Evolutionary conservation across 2,797 vertebrate species (phyloP), one percentile per base, ranked within the genome.

Genomic region (Staurois parvus): DNA sequence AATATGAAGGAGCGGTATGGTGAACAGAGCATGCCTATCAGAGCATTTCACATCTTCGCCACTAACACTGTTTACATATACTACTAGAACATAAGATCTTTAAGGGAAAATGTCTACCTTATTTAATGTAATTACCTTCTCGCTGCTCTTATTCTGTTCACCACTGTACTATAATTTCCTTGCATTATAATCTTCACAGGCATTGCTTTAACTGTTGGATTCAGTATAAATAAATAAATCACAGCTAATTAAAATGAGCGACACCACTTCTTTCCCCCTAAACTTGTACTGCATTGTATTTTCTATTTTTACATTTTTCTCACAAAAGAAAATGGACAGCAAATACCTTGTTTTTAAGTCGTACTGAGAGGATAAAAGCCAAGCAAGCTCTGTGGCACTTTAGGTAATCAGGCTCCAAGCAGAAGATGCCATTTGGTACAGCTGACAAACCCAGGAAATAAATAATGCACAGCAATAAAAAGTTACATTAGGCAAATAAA

Each of bases 401-500:
- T 89, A 90, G 88, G 88, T 90, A 88, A 92, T 90, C 86, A 86
- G 88, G 86, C 91, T 90, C 37, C 86, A 90, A 90, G 91, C 90
- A 89, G 29, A 91, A 88, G 90, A 91, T 89, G 89, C 86, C 88
- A 88, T 91, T 89, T 88, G 79, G 91, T 89, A 84, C 68, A 91
- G 91, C 90, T 93, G 92, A 94, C 88, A 94, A 94, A 93, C 90
- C 89, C 88, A 88, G 87, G 87, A 85, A 92, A 94, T 94, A 94
- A 95, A 94, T 94, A 93, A 94, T 89, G 89, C 82, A 69, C 91
- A 91, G 75, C 68, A 83, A 83, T 78, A 86, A 93, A 92, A 94
- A 93, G 92, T 93, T 94, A 91, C 92, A 93, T 95, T 94, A 95
- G 91, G 93, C 92, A 95, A 95, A 95, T 95, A 94, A 94, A 94